Percentiles rank a stretch among this genome's conserved stretches.
phyloP scores from a whole-genome alignment of 2,797 vertebrate genomes.

The Synanceia verrucosa region DNA sequence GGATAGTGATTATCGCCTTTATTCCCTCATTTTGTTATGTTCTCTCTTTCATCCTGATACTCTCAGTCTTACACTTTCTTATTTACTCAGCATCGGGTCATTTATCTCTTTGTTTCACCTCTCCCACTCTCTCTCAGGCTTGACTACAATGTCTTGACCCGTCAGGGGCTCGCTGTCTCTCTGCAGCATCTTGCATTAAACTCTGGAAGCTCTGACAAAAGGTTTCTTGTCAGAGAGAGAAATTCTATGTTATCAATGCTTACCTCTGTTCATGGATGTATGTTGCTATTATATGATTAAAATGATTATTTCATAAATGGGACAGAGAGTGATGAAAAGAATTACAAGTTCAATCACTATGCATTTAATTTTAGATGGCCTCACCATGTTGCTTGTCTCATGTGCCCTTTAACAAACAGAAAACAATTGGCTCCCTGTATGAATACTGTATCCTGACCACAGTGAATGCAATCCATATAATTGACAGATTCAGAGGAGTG shows the following conservation, averaged over 20 bases:
- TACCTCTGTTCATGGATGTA: neutral
- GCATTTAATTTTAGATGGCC: neutral
- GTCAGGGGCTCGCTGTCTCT: slow-evolving; percentile 17
- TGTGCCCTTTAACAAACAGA: neutral
- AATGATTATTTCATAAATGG: neutral
- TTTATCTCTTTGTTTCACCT: slow-evolving; percentile 35
- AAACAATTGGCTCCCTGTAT: neutral
- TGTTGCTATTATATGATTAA: neutral
- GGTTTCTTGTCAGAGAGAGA: neutral
- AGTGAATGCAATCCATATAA: neutral
- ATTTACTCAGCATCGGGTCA: slow-evolving; percentile 42
- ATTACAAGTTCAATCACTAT: neutral
- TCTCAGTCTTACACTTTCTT: slow-evolving; percentile 13
- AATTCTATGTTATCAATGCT: neutral
- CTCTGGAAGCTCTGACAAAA: slow-evolving; percentile 5
- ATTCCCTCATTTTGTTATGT: slow-evolving; percentile 41
- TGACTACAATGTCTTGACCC: slow-evolving; percentile 24
- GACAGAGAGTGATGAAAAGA: neutral
- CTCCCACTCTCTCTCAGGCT: neutral
- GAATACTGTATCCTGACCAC: neutral
- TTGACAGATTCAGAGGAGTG: neutral
- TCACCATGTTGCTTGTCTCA: neutral
- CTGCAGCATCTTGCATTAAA: neutral
- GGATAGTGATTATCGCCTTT: slow-evolving; percentile 56
- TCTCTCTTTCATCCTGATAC: slow-evolving; percentile 32